Evolutionary conservation across 2,797 vertebrate species (phyloP), one percentile per base, ranked within the genome.

Genomic region (Periparus ater): DNA sequence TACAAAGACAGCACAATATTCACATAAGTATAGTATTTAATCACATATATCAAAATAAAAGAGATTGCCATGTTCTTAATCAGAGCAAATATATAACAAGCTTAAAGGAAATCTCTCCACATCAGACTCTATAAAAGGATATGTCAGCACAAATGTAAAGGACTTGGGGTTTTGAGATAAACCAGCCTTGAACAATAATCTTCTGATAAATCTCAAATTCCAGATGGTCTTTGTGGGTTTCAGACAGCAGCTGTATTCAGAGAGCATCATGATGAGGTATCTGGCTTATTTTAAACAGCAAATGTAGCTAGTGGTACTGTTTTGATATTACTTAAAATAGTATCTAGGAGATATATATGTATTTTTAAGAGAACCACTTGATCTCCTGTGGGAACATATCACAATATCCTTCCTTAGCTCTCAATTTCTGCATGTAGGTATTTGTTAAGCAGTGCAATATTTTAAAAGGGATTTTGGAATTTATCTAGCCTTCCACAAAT

Each of bases 161-260:
- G n/a, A 87, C 63, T 82, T 70, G 53, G 21, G 23, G 13, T 57
- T 93, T 71, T 80, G 65, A 82, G 68, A 82, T 87, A 94, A 90
- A 78, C 48, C 58, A 83, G 65, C 50, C 57, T 88, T 78, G 76
- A 92, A 93, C 60, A 92, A 85, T 60, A 89, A 78, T 85, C 57
- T 87, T 57, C n/a, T 65, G 66, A 77, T 74, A 93, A 91, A 94
- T 65, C 72, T 89, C 40, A 38, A 72, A 85, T 85, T 89, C 75
- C 68, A 89, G 61, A 79, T 89, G 75, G 45, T 85, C 68, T 91
- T 92, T 68, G 45, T 58, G 34, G 44, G 30, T 88, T 80, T 91
- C 91, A 78, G 51, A 84, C 67, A 90, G 71, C 57, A 91, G 44
- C 58, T 94, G 61, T 44, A 74, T 68, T 83, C 71, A 72, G 34